Evolutionary conservation across 2,113 vertebrate genomes (phyloP).

Genomic region (Urocolius indicus): DNA sequence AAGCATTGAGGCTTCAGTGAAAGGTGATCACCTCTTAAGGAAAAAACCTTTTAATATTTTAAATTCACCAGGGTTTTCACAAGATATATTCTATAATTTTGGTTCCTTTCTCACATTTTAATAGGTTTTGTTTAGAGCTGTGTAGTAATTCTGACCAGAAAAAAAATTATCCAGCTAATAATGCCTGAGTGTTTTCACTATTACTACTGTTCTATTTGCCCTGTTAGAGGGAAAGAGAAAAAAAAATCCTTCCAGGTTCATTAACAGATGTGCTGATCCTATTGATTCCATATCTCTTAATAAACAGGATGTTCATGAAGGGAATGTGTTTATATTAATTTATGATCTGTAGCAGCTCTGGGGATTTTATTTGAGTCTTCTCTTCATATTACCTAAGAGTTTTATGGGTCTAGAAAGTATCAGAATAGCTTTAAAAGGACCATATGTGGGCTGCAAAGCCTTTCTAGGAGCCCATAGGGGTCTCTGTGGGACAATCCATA

Average conservation of each 20-base stretch:
- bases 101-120: slow-evolving; percentile 38
- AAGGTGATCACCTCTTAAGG: slow-evolving; percentile 14
- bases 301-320: background rate
- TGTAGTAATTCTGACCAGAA: slow-evolving; percentile 1
- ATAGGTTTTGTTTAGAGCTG: slow-evolving; percentile 42
- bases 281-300: background rate
- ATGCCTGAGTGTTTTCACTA: background rate
- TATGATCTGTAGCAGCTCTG: background rate
- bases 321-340: background rate
- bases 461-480: slow-evolving; percentile 46
- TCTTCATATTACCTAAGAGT: background rate
- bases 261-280: background rate
- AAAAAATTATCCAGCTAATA: background rate
- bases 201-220: background rate
- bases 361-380: background rate
- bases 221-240: background rate
- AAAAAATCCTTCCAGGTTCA: background rate
- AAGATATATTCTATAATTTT: slow-evolving; percentile 28
- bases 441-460: background rate
- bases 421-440: background rate
- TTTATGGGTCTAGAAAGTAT: background rate
- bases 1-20: background rate
- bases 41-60: slow-evolving; percentile 6
- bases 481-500: slow-evolving; percentile 67
- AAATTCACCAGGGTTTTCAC: background rate